Base-by-base conservation (phyloP, 2,888 invertebrate species). In the Drosophila flavopinicola region DNA sequence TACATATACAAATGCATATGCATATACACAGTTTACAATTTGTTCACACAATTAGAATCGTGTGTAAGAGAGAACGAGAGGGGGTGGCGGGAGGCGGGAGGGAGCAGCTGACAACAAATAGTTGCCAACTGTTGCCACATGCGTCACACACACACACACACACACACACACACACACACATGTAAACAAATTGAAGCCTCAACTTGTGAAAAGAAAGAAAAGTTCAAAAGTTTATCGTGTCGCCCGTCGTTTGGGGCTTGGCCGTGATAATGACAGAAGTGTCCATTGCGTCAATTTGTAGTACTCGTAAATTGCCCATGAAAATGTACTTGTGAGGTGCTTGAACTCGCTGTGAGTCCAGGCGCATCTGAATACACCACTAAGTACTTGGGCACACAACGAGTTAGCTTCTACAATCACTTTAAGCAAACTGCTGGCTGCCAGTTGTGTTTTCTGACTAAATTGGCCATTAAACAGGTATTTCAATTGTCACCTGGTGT, bases 141-240 rank as follows among this genome's bases (percentile, higher is more conserved):
- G 78, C 70, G 63, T 74, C 75, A 76, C 63, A 59, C 39, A 60
- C 32, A 38, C 20, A 35, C 15, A 25, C 32, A 56, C 38, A 24
- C 41, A 24, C 29, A 20, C 42, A 29, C 9, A 25, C 39, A 15
- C 6, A 42, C 15, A 15, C 20, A 33, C 15, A 37, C 41, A 38
- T 45, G 45, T 37, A 59, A 61, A 66, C 60, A 74, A 70, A 74
- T 70, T 60, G 52, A 63, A 59, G 69, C 47, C 42, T 24, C 44
- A 73, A 64, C 56, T 64, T 41, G 27, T 45, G 27, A 15, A 24
- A 29, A 37, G 35, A 25, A 10, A 53, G 32, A 47, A 60, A 66
- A 78, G 83, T 85, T 83, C 83, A 83, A 79, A 85, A 87, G 87
- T 87, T 83, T 83, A 83, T 83, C 83, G 74, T 63, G 59, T 56